phyloP scores from a whole-genome alignment of 2,797 vertebrate genomes.

The Pithecia hirsuta region DNA sequence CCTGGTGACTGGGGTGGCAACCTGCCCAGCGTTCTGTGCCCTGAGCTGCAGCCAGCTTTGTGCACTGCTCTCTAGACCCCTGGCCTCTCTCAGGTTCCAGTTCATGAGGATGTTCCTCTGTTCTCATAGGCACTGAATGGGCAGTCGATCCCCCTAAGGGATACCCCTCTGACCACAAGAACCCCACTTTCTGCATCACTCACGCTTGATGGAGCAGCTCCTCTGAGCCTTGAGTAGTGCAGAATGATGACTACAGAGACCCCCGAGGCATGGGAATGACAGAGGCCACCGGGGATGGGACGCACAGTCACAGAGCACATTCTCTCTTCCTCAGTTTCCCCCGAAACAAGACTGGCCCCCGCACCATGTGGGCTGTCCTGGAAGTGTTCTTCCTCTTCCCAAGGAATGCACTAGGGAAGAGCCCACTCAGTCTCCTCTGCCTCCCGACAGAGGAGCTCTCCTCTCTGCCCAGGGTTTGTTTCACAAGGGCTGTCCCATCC shows the following conservation, averaged over 20 bases:
- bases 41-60: neutral
- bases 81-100: neutral
- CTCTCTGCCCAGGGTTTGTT: neutral
- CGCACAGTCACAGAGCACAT: neutral
- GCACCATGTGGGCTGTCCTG: neutral
- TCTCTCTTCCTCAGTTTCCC: neutral
- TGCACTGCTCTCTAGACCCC: rapidly evolving
- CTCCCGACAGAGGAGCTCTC: neutral
- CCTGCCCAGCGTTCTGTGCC: neutral
- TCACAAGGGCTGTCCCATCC: rapidly evolving
- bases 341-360: neutral
- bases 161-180: neutral
- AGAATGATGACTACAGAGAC: neutral
- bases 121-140: neutral
- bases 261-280: rapidly evolving
- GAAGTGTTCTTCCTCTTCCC: neutral
- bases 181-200: neutral
- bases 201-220: neutral
- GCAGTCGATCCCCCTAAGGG: neutral
- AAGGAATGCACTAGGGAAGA: rapidly evolving
- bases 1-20: too few species aligned
- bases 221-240: neutral
- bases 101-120: neutral
- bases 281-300: neutral
- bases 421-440: neutral